Evolutionary conservation across 2,797 vertebrate species (phyloP).

Genomic region (Cetoscarus ocellatus): DNA sequence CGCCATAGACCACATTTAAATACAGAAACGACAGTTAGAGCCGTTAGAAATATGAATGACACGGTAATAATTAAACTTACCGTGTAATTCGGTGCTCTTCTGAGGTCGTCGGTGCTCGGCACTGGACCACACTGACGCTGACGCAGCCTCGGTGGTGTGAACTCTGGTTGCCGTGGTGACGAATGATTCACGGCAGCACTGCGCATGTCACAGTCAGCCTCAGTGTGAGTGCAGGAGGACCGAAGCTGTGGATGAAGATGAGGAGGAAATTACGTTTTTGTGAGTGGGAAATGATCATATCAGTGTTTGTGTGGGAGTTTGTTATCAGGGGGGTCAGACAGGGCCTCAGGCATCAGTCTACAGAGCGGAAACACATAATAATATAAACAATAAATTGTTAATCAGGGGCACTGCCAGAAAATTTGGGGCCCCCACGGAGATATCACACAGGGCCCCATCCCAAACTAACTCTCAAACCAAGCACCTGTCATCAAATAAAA

Average conservation of each 20-base stretch:
- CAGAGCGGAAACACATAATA: slow-evolving; percentile 5
- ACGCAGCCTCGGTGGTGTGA: slow-evolving; percentile 58
- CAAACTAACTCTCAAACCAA: no score
- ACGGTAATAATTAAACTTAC: slow-evolving; percentile 63
- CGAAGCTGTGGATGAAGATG: slow-evolving; percentile 22
- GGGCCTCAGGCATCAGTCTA: no score
- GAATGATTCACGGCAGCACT: slow-evolving; percentile 72
- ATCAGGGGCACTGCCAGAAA: no score
- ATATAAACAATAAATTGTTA: not conserved
- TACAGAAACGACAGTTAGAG: not conserved
- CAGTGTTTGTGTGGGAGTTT: slow-evolving; percentile 7
- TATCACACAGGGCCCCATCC: no score
- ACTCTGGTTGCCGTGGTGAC: slow-evolving; percentile 81
- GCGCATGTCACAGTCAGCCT: slow-evolving; percentile 69
- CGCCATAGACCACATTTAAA: not conserved
- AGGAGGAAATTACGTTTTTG: slow-evolving; percentile 35
- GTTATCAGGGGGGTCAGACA: not conserved
- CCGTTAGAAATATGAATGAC: not conserved
- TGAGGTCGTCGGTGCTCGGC: slow-evolving; percentile 41
- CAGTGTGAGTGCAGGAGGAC: slow-evolving; percentile 43
- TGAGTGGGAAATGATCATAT: slow-evolving; percentile 14
- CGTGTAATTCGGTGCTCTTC: slow-evolving; percentile 36
- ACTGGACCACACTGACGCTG: slow-evolving; percentile 58
- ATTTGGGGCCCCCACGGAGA: no score
- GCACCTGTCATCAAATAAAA: no score